Percentiles rank a stretch among this genome's conserved stretches.
phyloP scores from a whole-genome alignment of 2,888 invertebrate species.

The Drepanosiphum platanoidis region DNA sequence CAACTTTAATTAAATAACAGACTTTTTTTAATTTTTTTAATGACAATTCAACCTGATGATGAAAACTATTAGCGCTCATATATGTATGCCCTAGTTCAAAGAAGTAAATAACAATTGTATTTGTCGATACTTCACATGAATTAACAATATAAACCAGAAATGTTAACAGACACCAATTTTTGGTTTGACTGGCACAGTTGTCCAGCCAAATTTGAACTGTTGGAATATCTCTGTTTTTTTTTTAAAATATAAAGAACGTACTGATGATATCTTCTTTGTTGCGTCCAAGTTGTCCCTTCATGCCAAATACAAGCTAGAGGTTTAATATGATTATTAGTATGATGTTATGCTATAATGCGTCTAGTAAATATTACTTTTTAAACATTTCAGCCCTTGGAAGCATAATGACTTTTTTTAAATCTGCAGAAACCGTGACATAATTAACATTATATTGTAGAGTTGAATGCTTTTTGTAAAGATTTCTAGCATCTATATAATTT shows the following conservation, averaged over 20 bases:
- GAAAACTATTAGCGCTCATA: constrained; percentile 2
- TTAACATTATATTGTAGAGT: background rate
- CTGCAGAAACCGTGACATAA: background rate
- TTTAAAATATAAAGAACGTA: constrained; percentile 64
- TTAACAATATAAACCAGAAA: background rate
- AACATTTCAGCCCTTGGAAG: constrained; percentile 1
- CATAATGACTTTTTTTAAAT: constrained; percentile 14
- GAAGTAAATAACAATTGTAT: background rate
- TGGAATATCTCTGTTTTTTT: background rate
- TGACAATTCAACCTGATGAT: constrained; percentile 2
- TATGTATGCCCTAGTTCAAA: constrained; percentile 13
- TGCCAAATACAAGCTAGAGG: constrained; percentile 64
- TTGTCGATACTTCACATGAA: no score
- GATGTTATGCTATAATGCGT: constrained; percentile 41
- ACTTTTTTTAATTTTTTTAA: constrained; percentile 6
- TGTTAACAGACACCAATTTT: constrained; percentile 4
- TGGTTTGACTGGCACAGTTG: background rate
- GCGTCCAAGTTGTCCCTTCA: constrained; percentile 65
- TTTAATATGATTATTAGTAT: background rate
- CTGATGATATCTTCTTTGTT: constrained; percentile 65
- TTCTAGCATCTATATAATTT: constrained; percentile 9
- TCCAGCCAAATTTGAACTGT: background rate
- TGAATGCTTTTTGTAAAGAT: constrained; percentile 14
- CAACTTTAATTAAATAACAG: background rate
- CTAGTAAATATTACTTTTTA: constrained; percentile 40